Evolutionary conservation across 2,797 vertebrate genomes (phyloP), one percentile per base, ranked within the genome.

Genomic region (Anguilla obscura): DNA sequence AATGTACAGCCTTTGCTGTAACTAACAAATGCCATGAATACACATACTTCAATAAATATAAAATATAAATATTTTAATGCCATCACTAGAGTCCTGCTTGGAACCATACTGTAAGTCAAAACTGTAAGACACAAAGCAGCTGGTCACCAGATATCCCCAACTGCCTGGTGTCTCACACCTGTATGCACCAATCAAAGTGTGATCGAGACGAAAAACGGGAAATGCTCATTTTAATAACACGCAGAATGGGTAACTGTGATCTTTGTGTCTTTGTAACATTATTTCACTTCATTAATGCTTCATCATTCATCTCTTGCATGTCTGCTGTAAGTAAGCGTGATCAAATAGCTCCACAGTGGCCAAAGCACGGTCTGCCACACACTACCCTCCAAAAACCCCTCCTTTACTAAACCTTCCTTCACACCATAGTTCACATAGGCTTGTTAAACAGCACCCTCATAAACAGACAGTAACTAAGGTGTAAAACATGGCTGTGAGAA

Each of bases 401-500:
- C 69, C 80, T 21, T 83, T 50, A 24, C 30, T 16, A n/a, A 30
- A 6, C 50, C n/a, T 10, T 16, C 45, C 76, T 18, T 33, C 21
- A 27, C 2, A 6, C 45, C 36, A 84, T 69, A 21, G 71, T 45
- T 76, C 27, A 45, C 74, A 18, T 24, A 27, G 50, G 74, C 69
- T 56, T 80, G 71, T 80, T 24, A 79, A 87, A 36, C 48, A 58
- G 86, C n/a, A 58, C 30, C 69, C 66, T 71, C 52, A n/a, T 58
- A 85, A 69, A 48, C 52, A 85, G 40, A 63, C 40, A 86, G 24
- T 82, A 27, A 82, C 33, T 82, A 30, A 52, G 58, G 85, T 76
- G 66, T 48, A 21, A 86, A 85, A 52, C 87, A 50, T 24, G 30
- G 36, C 87, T 84, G 58, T 69, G 87, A 76, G 84, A 85, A 88